These are phyloP conservation scores for Brachypalpus laphriformis DNA, from an alignment of 2,888 invertebrate species.

Conservation along the genomic window DNA sequence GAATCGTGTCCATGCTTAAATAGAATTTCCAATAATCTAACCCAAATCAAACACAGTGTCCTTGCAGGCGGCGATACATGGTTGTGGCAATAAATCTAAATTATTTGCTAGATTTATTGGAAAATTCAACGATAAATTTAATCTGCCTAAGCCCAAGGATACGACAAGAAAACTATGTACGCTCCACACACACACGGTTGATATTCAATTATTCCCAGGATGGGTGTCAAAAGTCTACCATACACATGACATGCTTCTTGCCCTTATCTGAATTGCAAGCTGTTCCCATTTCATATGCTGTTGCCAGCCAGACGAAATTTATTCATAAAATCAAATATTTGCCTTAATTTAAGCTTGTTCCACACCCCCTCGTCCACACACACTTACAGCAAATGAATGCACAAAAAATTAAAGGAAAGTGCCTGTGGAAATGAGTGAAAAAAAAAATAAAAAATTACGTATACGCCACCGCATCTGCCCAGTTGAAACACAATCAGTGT, in stretches of 20 bases:
- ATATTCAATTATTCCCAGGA: slow-evolving; percentile 58
- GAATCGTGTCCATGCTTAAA: neutral
- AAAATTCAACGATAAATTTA: slow-evolving; percentile 1
- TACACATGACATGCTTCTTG: slow-evolving; percentile 9
- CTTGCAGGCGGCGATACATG: neutral
- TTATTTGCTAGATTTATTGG: neutral
- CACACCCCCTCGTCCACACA: neutral
- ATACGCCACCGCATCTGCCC: slow-evolving; percentile 44
- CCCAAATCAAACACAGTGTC: neutral
- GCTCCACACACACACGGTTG: slow-evolving; percentile 2
- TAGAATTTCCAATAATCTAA: neutral
- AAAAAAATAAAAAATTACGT: slow-evolving; percentile 13
- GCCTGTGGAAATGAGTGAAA: slow-evolving; percentile 32
- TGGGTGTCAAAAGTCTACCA: slow-evolving; percentile 35
- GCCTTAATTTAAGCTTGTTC: slow-evolving; percentile 54
- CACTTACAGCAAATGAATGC: neutral
- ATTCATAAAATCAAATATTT: slow-evolving; percentile 69
- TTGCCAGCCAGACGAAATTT: slow-evolving; percentile 60
- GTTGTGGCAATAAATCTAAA: neutral
- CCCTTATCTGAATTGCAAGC: slow-evolving; percentile 33
- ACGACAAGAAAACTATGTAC: neutral
- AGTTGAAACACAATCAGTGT: slow-evolving; percentile 49
- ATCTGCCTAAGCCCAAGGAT: slow-evolving; percentile 10
- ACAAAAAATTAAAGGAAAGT: slow-evolving; percentile 54
- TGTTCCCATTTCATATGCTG: slow-evolving; percentile 48